Evolutionary conservation across 2,113 vertebrate genomes (phyloP).

Genomic region (Nibea albiflora): DNA sequence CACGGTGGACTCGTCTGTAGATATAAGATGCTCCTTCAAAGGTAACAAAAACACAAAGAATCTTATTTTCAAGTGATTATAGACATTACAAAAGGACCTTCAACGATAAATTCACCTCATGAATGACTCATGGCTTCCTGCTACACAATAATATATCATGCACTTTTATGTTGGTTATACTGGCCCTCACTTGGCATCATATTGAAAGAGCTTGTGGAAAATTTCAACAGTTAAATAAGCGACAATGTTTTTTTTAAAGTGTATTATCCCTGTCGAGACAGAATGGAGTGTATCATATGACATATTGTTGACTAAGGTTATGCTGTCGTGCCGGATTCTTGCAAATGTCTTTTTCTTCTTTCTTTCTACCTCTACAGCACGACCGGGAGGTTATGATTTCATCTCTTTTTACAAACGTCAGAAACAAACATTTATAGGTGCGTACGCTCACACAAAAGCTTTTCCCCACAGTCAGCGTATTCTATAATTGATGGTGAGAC

Average conservation of each 20-base stretch:
- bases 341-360: constrained; percentile 13
- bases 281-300: not conserved
- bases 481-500: constrained; percentile 72
- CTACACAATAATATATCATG: too few species aligned
- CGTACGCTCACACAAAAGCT: constrained; percentile 13
- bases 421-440: constrained; percentile 2
- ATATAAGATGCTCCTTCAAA: too few species aligned
- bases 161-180: not conserved
- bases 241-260: not conserved
- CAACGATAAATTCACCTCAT: too few species aligned
- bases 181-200: not conserved
- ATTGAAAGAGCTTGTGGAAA: not conserved
- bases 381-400: not conserved
- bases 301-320: not conserved
- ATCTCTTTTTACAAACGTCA: constrained; percentile 2
- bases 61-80: too few species aligned
- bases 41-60: too few species aligned
- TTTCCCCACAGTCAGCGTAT: constrained; percentile 69
- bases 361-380: not conserved
- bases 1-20: too few species aligned
- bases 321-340: not conserved
- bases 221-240: not conserved
- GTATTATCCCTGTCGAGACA: not conserved
- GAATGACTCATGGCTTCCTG: too few species aligned
- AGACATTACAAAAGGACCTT: too few species aligned